Evolutionary conservation across 1,140 invertebrate species (phyloP).

Genomic region (Habropoda laboriosa): DNA sequence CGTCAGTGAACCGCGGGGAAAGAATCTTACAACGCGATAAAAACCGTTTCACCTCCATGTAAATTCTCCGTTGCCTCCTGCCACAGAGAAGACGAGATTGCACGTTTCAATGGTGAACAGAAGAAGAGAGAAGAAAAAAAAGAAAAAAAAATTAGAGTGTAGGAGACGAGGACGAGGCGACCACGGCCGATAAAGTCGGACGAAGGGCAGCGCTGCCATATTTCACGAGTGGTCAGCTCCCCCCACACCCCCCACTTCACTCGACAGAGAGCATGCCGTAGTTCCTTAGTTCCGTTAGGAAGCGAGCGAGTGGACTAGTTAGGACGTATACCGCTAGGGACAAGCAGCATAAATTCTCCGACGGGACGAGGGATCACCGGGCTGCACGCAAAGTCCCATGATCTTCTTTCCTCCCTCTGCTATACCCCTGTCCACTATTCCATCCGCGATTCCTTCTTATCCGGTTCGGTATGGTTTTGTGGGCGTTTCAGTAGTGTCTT

Average conservation of each 20-base stretch:
- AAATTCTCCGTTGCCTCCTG: slow-evolving; percentile 68
- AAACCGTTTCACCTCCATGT: slow-evolving; percentile 70
- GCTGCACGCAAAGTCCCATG: slow-evolving; percentile 75
- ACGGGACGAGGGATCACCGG: slow-evolving; percentile 79
- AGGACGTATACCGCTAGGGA: slow-evolving; percentile 76
- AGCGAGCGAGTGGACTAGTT: slow-evolving; percentile 81
- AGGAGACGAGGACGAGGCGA: slow-evolving; percentile 26
- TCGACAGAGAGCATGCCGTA: slow-evolving; percentile 55
- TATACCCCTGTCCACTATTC: not conserved
- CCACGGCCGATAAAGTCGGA: slow-evolving; percentile 56
- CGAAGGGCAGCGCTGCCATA: slow-evolving; percentile 71
- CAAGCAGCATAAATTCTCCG: slow-evolving; percentile 80
- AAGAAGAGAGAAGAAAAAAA: not conserved
- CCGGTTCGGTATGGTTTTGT: not conserved
- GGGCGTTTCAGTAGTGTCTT: not conserved
- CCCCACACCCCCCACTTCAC: slow-evolving; percentile 10
- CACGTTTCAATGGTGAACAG: not conserved
- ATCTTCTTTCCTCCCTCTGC: slow-evolving; percentile 54
- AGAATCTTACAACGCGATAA: slow-evolving; percentile 67
- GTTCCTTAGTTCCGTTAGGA: slow-evolving; percentile 71
- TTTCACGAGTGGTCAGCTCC: slow-evolving; percentile 75
- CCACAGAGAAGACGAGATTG: slow-evolving; percentile 41
- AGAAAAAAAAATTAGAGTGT: not conserved
- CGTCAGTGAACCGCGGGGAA: too few species aligned
- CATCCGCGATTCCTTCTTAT: slow-evolving; percentile 44